Evolutionary conservation across 2,113 vertebrate species (phyloP), one percentile per base, ranked within the genome.

Genomic region (Stigmatopora nigra): DNA sequence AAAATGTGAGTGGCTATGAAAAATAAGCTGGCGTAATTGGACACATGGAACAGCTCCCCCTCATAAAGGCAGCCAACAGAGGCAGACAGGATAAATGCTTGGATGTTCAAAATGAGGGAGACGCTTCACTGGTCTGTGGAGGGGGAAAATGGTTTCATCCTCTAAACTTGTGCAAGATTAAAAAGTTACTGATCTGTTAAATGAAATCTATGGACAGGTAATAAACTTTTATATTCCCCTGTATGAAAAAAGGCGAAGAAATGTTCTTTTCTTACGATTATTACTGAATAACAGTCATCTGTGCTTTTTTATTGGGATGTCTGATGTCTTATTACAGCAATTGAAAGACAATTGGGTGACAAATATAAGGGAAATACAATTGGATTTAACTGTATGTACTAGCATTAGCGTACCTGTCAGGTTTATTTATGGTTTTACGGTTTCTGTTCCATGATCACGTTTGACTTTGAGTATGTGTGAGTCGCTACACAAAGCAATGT

Each of bases 381-480:
- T 17, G 2, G 38, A 36, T 47, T 51, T 45, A 58, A 64, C 51
- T n/a, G 72, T 61, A 68, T 58, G 38, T 20, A 31, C 45, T 64
- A 38, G 63, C 80, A 63, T 77, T 68, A 59, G 67, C 19, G 20
- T 64, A 69, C 55, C 78, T 72, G 76, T 79, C 78, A 70, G 69
- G 3, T 1, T n/a, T 73, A 78, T 81, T 81, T 83, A 80, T 22
- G 47, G n/a, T n/a, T n/a, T 66, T 20, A 4, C 36, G 7, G 65
- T 65, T 71, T 68, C 71, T 44, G n/a, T 66, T 45, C 72, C 80
- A 81, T 81, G 76, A 77, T 63, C 82, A 45, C 53, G 67, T 87
- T 81, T 68, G 12, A 48, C 52, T 69, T 71, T 77, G 61, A 31
- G 25, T 48, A 45, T 17, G 45, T 35, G 25, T 5, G 3, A 48